phyloP scores from a whole-genome alignment of 2,113 vertebrate genomes.

The Scomber colias region DNA sequence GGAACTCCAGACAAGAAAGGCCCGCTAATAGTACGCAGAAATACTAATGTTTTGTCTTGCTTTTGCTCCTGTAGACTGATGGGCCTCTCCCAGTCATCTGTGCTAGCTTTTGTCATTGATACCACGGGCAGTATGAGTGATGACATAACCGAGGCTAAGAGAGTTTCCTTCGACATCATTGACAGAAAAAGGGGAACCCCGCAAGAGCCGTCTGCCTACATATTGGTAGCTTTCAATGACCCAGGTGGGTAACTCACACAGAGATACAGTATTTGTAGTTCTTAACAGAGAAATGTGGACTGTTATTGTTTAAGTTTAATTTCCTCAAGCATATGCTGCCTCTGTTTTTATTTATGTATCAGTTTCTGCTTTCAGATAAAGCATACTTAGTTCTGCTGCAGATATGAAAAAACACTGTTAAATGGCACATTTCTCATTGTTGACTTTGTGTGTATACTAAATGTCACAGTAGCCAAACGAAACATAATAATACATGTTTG shows the following conservation, averaged over 20 bases:
- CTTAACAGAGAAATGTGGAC: background rate
- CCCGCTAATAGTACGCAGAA: background rate
- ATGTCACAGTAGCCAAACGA: background rate
- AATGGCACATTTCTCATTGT: too few relatives aligned
- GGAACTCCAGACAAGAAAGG: background rate
- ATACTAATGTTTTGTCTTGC: background rate
- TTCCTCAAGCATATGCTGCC: too few relatives aligned
- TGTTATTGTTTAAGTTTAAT: background rate
- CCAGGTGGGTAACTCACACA: slow-evolving; percentile 56
- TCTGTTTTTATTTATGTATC: too few relatives aligned
- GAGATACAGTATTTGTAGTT: background rate
- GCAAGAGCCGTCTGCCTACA: slow-evolving; percentile 75
- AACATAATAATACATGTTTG: background rate
- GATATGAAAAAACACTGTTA: too few relatives aligned
- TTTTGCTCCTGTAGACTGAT: slow-evolving; percentile 66
- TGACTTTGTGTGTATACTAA: background rate
- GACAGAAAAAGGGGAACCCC: slow-evolving; percentile 68
- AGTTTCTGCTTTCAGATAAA: too few relatives aligned
- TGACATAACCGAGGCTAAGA: slow-evolving; percentile 72
- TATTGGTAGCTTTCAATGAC: slow-evolving; percentile 82
- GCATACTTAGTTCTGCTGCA: too few relatives aligned
- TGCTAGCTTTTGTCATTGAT: slow-evolving; percentile 81
- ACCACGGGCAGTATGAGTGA: slow-evolving; percentile 80
- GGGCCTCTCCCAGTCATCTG: slow-evolving; percentile 70
- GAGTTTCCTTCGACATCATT: slow-evolving; percentile 73